phyloP scores from a whole-genome alignment of 64 coral and sea anemone genomes.

The Hydrozoanthus tunicans region DNA sequence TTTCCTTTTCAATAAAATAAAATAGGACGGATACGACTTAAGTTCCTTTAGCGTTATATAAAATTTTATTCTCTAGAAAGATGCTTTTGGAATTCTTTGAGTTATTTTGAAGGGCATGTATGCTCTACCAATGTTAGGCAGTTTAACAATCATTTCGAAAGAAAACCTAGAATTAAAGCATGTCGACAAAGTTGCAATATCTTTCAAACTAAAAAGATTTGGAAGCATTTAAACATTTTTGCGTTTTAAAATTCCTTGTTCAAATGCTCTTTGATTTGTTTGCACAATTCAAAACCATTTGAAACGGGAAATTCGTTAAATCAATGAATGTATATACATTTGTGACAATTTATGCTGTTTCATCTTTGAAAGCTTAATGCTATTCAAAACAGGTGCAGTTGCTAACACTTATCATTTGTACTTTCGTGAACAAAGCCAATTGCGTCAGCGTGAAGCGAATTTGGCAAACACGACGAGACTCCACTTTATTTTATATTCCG shows the following conservation, averaged over 20 bases:
- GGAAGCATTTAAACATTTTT: too few species aligned
- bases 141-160: not conserved
- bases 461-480: not conserved
- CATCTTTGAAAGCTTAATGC: not conserved
- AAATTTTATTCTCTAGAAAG: too few species aligned
- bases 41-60: too few species aligned
- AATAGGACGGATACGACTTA: too few species aligned
- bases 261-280: not conserved
- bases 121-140: not conserved
- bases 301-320: not conserved
- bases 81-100: too few species aligned
- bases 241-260: too few species aligned
- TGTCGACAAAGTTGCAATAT: not conserved
- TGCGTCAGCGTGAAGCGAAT: not conserved
- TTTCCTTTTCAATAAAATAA: too few species aligned
- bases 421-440: conserved; percentile 11
- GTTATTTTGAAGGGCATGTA: too few species aligned
- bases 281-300: not conserved
- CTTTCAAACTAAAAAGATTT: too few species aligned
- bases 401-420: not conserved
- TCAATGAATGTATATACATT: too few species aligned
- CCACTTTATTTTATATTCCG: not conserved
- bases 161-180: not conserved
- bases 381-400: not conserved
- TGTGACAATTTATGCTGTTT: not conserved